Percentiles rank a stretch among this genome's conserved stretches.
These are phyloP conservation scores for Danionella cerebrum DNA, from an alignment of 2,113 vertebrate genomes.

Conservation along the genomic window DNA sequence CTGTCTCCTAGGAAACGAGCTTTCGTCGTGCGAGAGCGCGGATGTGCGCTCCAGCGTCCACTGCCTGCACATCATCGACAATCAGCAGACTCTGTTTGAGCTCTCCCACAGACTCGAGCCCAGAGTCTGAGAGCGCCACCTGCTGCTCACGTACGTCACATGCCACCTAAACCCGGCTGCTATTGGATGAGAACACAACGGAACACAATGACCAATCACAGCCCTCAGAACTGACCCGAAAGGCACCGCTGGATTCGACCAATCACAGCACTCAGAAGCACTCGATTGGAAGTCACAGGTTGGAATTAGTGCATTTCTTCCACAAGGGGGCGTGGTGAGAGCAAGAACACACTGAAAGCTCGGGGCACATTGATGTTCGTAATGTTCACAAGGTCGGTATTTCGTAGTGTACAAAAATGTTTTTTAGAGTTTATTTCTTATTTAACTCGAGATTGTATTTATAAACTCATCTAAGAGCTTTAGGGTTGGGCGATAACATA, in stretches of 20 bases:
- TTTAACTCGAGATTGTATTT: slow-evolving; percentile 1
- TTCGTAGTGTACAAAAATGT: slow-evolving; percentile 3
- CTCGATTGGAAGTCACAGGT: too few relatives aligned
- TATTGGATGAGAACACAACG: neutral
- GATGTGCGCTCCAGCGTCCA: slow-evolving; percentile 83
- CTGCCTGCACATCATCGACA: slow-evolving; percentile 92
- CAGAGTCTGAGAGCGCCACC: slow-evolving; percentile 52
- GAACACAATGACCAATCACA: neutral
- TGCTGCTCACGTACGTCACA: too few relatives aligned
- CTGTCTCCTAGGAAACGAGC: slow-evolving; percentile 70
- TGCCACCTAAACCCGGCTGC: neutral
- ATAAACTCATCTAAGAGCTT: neutral
- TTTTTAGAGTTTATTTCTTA: neutral
- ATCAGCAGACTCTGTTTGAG: slow-evolving; percentile 94
- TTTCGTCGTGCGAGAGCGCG: slow-evolving; percentile 76
- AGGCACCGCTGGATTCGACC: too few relatives aligned
- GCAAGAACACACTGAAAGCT: too few relatives aligned
- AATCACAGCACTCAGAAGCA: too few relatives aligned
- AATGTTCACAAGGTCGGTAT: too few relatives aligned
- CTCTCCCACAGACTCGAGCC: slow-evolving; percentile 97
- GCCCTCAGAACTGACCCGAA: slow-evolving; percentile 17
- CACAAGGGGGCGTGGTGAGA: too few relatives aligned
- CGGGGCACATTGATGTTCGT: too few relatives aligned
- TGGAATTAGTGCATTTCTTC: too few relatives aligned
- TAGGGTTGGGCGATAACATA: neutral